Base-by-base conservation (phyloP, 2,797 vertebrate genomes). In the Gymnothorax javanicus region DNA sequence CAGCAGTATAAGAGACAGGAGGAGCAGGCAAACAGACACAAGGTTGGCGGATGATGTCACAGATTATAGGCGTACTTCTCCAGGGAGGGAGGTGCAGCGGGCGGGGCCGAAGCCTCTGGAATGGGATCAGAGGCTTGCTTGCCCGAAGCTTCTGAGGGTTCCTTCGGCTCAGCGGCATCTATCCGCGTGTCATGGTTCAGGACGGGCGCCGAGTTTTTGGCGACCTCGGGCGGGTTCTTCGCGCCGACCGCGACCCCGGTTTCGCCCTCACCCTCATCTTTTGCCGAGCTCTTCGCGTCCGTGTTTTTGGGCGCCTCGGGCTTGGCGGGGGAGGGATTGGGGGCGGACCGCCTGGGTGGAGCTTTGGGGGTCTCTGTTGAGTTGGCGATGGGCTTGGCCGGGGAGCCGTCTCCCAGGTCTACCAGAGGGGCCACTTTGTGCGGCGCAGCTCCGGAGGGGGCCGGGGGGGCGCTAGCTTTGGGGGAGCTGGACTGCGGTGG, bases 41-140 rank as follows among this genome's bases (percentile, higher is more conserved):
- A 94, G 94, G 94, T 50, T n/a, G 64, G 54, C 8, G 27, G 82
- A 43, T 85, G 84, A 59, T 7, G 50, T 12, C 25, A n/a, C 23
- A 33, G 62, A 20, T 96, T 96, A 94, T 92, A 95, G 96, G 95
- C 98, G 95, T 99, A 99, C 98, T 99, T 97, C 96, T 97, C 97
- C 96, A 98, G 97, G 92, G 96, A 96, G 92, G 97, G 96, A 90
- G 96, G 96, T 93, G 97, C 33, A 7, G 93, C 20, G 94, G 82
- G 59, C 8, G 57, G 92, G 87, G 93, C 94, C 90, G 94, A 92
- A 92, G 93, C 91, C 92, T 96, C 97, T 92, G 96, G 96, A 95
- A 97, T 94, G 85, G 93, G 91, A 94, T 94, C 95, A 75, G 84
- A 87, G 91, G 93, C 93, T 91, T 95, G 95, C 94, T 94, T 96